Base-by-base conservation (phyloP, 2,113 vertebrate genomes). In the Stictonetta naevosa region DNA sequence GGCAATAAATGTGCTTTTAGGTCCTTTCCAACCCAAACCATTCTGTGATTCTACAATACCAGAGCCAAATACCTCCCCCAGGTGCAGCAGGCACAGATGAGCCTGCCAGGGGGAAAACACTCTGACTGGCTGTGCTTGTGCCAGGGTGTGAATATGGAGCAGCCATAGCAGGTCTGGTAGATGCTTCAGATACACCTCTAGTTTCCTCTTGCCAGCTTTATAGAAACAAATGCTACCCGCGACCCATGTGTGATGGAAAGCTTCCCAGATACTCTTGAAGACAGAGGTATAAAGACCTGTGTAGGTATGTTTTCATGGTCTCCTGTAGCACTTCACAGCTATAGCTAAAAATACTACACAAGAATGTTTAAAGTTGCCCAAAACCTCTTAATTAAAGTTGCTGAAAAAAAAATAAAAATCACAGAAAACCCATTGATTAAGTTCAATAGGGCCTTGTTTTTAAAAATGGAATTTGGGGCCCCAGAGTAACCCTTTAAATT, bases 351-450 rank as follows among this genome's bases (percentile, higher is more conserved):
- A 93, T 79, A 79, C 83, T 64, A 36, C 38, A n/a, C 22, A 72
- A 44, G 56, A 88, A 64, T 53, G 53, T 73, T 91, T 82, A 86
- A 93, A 88, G 58, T 64, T 85, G 15, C 40, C 76, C 60, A 64
- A 88, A 92, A 81, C 13, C 60, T 86, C 76, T 92, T 95, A 96
- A 93, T 94, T 93, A 92, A 82, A 88, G 38, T 76, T 93, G 18
- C 56, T 62, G 55, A 28, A 42, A 38, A 3, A 11, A 3, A 42
- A 36, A 52, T 5, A 25, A 48, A 42, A 69, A 79, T 92, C 66
- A 96, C 92, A 96, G 95, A 94, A 93, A 95, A 58, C 42, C 88
- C 92, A 94, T 93, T 93, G 95, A 94, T 93, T 76, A 95, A 33
- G 38, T 93, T 96, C 86, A 95, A 92, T 79, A 86, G 77, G 62